phyloP scores from a whole-genome alignment of 2,888 invertebrate genomes.

The Ichneumoninae sp. region DNA sequence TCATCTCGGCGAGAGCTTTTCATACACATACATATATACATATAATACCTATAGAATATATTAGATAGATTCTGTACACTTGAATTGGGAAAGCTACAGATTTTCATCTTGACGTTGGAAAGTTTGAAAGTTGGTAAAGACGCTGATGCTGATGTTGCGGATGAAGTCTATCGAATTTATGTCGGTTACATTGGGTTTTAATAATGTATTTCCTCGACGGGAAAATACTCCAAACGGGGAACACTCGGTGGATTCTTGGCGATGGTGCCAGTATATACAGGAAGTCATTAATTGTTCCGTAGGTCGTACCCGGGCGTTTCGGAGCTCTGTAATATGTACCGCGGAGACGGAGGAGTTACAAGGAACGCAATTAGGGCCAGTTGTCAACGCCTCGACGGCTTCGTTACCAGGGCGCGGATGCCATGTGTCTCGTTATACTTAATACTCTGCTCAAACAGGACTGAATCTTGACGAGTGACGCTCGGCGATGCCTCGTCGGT shows the following conservation, averaged over 20 bases:
- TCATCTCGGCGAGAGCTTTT: conserved; percentile 49
- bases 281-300: conserved; percentile 75
- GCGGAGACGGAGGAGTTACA: conserved; percentile 64
- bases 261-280: conserved; percentile 64
- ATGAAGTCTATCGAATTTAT: conserved; percentile 33
- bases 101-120: conserved; percentile 38
- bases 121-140: conserved; percentile 38
- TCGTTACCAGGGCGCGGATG: conserved; percentile 65
- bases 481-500: conserved; percentile 8
- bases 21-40: not conserved
- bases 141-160: conserved; percentile 12
- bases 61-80: conserved; percentile 4
- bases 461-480: conserved; percentile 54
- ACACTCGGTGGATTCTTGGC: conserved; percentile 48
- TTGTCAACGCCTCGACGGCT: conserved; percentile 70
- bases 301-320: conserved; percentile 51
- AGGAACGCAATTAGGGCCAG: conserved; percentile 76
- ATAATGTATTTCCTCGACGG: not conserved
- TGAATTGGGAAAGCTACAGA: conserved; percentile 22
- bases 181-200: conserved; percentile 3
- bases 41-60: conserved; percentile 20
- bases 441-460: conserved; percentile 52
- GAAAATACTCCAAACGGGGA: not conserved
- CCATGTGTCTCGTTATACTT: conserved; percentile 67
- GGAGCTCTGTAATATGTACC: conserved; percentile 20